A percentile compares a stretch with the other conserved stretches of the same genome.
Conservation (phyloP, 2,113 vertebrate genomes). For the Carassius auratus region DNA sequence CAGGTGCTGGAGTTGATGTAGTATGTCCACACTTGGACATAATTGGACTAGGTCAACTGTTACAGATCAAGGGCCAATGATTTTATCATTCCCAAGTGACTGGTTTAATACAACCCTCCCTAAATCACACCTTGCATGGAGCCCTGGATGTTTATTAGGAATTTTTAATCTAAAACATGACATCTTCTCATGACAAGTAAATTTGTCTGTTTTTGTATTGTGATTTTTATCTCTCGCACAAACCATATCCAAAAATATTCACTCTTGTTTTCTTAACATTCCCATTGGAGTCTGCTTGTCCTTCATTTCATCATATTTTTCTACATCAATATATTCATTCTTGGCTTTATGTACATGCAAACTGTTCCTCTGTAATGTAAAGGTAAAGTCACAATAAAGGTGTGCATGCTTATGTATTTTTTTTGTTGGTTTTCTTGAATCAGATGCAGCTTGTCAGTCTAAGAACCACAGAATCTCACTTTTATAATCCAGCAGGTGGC, state of each 20-base stretch:
- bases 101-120: not conserved
- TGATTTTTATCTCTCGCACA: not conserved
- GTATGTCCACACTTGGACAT: slow-evolving; percentile 13
- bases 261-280: not conserved
- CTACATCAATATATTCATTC: not conserved
- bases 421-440: not conserved
- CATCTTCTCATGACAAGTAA: not conserved
- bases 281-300: not conserved
- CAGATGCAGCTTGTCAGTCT: not conserved
- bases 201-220: not conserved
- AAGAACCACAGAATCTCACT: not conserved
- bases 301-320: not conserved
- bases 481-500: slow-evolving; percentile 32
- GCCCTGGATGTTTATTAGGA: not conserved
- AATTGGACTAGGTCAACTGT: not conserved
- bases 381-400: slow-evolving; percentile 50
- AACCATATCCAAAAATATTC: not conserved
- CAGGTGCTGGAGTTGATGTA: not conserved
- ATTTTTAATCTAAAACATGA: slow-evolving; percentile 12
- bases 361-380: slow-evolving; percentile 19
- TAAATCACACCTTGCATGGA: not conserved
- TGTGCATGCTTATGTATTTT: not conserved
- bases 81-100: not conserved
- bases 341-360: slow-evolving; percentile 37
- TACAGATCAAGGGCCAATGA: slow-evolving; percentile 4